Evolutionary conservation across 2,113 vertebrate genomes (phyloP), one percentile per base, ranked within the genome.

Genomic region (Dicrurus megarhynchus): DNA sequence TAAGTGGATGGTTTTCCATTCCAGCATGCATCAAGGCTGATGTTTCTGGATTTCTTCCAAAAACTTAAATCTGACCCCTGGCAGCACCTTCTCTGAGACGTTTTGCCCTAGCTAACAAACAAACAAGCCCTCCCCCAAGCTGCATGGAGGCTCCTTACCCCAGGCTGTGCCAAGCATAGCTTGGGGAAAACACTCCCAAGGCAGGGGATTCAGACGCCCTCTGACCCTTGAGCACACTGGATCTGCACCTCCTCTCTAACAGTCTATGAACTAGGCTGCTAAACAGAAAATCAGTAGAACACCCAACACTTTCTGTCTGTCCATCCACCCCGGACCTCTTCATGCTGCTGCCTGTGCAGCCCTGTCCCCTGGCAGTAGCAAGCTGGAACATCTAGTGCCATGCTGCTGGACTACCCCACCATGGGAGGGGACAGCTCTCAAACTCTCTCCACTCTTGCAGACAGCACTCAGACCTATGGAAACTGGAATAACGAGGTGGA

Each of bases 331-430:
- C 39, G 69, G 46, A 23, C 16, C 21, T 59, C 39, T 22, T 37
- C 24, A 3, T 24, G 61, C 28, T 85, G 32, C 77, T 2, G 1
- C 33, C 57, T 33, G 24, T 22, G 53, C 70, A 56, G 44, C 21
- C 57, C 24, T 50, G 35, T 26, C 3, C n/a, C 11, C 32, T 27
- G 18, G 33, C n/a, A 73, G n/a, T 2, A 20, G 35, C 47, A 49
- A 23, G 44, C 12, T 63, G 73, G 11, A 77, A 19, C 1, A 0
- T 0, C 0, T 13, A 9, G 14, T 10, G 46, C 47, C 1, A 3
- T 41, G 26, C 42, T 79, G 41, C 47, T 76, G 59, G 28, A 17
- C 33, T 24, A 3, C 39, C 17, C n/a, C 46, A 11, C 16, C 0
- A 0, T 1, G 2, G 26, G 3, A 14, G 56, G 65, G 22, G 16